phyloP scores from a whole-genome alignment of 2,888 invertebrate species.

The Rhabditophanes sp. region DNA sequence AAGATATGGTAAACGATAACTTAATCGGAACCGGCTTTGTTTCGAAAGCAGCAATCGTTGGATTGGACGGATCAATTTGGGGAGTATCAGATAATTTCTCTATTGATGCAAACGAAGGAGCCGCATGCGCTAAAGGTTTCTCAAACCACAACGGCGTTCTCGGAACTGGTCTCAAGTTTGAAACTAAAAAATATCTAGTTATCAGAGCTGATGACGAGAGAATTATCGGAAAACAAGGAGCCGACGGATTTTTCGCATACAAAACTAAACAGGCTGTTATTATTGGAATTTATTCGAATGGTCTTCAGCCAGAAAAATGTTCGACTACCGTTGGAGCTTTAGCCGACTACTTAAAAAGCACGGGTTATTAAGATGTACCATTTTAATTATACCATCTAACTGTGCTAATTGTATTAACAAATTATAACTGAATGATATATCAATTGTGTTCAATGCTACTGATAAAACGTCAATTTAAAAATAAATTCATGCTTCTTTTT shows the following conservation, averaged over 20 bases:
- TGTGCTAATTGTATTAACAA: no score
- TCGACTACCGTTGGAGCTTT: constrained; percentile 37
- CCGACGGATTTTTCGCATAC: constrained; percentile 42
- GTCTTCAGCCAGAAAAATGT: constrained; percentile 43
- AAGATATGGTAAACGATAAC: constrained; percentile 24
- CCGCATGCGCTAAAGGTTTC: constrained; percentile 30
- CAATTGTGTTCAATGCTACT: no score
- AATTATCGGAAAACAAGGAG: constrained; percentile 42
- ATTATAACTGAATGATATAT: no score
- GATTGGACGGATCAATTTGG: constrained; percentile 42
- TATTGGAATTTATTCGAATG: constrained; percentile 39
- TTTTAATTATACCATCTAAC: neutral
- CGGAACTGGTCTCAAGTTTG: constrained; percentile 35
- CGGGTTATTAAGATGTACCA: constrained; percentile 23
- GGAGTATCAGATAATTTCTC: constrained; percentile 40
- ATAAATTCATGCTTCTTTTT: no score
- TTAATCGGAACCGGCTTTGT: constrained; percentile 37
- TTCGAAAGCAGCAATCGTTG: constrained; percentile 41
- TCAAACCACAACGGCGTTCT: constrained; percentile 23
- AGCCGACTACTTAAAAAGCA: constrained; percentile 42
- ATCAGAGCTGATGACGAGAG: constrained; percentile 37
- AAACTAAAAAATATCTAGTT: constrained; percentile 37
- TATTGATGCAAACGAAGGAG: constrained; percentile 19
- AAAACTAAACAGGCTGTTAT: constrained; percentile 41
- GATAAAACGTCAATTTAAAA: no score